phyloP scores from a whole-genome alignment of 2,113 vertebrate species.

The Deroptyus accipitrinus region DNA sequence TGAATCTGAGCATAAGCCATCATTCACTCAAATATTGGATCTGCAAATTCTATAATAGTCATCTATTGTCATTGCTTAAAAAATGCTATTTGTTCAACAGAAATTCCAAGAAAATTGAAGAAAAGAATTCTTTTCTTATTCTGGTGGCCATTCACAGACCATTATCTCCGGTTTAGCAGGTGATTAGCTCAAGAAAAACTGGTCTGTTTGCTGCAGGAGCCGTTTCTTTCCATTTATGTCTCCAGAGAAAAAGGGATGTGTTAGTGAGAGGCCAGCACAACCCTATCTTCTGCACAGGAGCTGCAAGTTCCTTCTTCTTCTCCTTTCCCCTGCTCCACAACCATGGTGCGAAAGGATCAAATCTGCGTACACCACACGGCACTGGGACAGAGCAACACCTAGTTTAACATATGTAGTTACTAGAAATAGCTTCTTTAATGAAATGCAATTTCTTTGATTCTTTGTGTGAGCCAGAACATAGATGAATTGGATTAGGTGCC shows the following conservation, averaged over 20 bases:
- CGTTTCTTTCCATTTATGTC: neutral
- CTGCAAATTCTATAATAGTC: neutral
- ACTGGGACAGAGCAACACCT: neutral
- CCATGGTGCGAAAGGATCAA: neutral
- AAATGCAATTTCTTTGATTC: neutral
- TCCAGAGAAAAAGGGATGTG: neutral
- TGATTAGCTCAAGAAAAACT: neutral
- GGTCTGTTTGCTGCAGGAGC: neutral
- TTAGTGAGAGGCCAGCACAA: too few relatives aligned
- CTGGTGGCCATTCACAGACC: neutral
- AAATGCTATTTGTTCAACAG: neutral
- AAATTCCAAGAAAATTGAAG: neutral
- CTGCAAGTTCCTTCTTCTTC: neutral
- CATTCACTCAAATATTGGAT: neutral
- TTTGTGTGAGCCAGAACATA: neutral
- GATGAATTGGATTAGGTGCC: neutral
- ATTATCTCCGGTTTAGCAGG: neutral
- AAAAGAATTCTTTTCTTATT: neutral
- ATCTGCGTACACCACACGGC: neutral
- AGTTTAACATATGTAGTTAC: neutral
- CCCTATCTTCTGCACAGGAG: fast-evolving
- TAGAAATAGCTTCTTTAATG: neutral
- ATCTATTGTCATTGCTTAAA: neutral
- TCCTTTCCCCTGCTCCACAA: neutral
- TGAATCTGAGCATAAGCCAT: neutral